A percentile compares a stretch with the other conserved stretches of the same genome.
Conservation (phyloP, 2,113 vertebrate species). For the Albula goreensis region DNA sequence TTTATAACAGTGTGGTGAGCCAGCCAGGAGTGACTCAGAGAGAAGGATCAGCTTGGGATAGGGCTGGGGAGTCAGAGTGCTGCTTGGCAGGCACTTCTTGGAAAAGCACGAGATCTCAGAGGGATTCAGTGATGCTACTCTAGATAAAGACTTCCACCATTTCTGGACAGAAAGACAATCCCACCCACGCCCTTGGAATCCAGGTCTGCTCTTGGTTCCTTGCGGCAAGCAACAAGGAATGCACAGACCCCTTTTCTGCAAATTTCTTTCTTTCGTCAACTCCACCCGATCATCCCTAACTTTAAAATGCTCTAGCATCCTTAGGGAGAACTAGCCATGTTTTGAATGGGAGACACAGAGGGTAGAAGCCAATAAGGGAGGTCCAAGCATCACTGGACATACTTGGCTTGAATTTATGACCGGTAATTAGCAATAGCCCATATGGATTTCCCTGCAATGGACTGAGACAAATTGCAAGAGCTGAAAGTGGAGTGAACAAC, state of each 20-base stretch:
- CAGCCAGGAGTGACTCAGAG: constrained; percentile 14
- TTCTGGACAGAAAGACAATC: constrained; percentile 17
- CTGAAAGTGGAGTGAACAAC: constrained; percentile 18
- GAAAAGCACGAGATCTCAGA: constrained; percentile 28
- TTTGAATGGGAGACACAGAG: constrained; percentile 20
- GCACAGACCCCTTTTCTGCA: constrained; percentile 35
- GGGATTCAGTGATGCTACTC: constrained; percentile 19
- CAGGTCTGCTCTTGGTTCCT: not conserved
- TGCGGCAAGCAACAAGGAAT: constrained; percentile 29
- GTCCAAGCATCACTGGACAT: constrained; percentile 23
- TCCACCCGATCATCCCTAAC: constrained; percentile 23
- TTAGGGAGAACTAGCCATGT: constrained; percentile 26
- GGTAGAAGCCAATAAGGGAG: constrained; percentile 25
- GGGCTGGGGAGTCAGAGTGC: not conserved
- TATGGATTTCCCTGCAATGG: constrained; percentile 34
- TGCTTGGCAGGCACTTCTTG: constrained; percentile 21
- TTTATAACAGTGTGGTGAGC: not conserved
- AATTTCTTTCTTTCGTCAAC: constrained; percentile 30
- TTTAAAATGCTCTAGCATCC: not conserved
- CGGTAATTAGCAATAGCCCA: constrained; percentile 43
- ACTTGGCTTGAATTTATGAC: constrained; percentile 33
- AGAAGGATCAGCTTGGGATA: not conserved
- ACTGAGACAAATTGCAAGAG: constrained; percentile 37
- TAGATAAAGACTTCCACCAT: constrained; percentile 19
- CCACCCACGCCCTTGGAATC: constrained; percentile 19